Base-by-base conservation (phyloP, 1,140 invertebrate species). In the Andricus grossulariae region DNA sequence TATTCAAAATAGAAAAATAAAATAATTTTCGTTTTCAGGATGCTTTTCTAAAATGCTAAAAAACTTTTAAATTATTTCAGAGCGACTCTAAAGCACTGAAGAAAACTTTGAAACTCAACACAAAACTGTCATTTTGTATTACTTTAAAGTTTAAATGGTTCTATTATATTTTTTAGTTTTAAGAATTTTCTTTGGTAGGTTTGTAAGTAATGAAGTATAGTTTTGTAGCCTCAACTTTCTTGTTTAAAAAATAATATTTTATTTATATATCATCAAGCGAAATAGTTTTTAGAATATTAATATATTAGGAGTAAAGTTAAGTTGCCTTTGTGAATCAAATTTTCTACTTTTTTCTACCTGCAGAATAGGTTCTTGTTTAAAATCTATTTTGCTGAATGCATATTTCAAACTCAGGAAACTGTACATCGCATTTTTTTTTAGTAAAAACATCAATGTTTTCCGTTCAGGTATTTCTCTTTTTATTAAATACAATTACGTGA, bases 21-120 rank as follows among this genome's bases (percentile, higher is more conserved):
- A 39, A 8, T 45, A 49, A 49, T 18, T 39, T 52, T 50, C 45
- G 6, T 45, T 75, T 50, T 51, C 15, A 13, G 45, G 55, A 18
- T 55, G 39, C 2, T 45, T 21, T 21, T 39, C 15, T 6, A 18
- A 51, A 25, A 52, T 18, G 18, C 6, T 18, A 60, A 25, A 15
- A 19, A n/a, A 54, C 45, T 25, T 74, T 55, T 57, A 12, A 21
- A 18, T 19, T 78, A n/a, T 66, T 76, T 79, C 25, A 82, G 77
- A 32, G n/a, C 80, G 57, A 76, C 18, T 19, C 60, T 76, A 8
- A 78, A 76, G 70, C 75, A 78, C 1, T 76, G 54, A 81, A n/a
- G 25, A n/a, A 21, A 66, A 10, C 13, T 32, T 66, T n/a, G 39
- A 66, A 1, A n/a, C 39, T 45, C 60, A 66, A 66, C 60, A 16